Evolutionary conservation across 2,888 invertebrate genomes (phyloP), one percentile per base, ranked within the genome.

Genomic region (Pollenia labialis): DNA sequence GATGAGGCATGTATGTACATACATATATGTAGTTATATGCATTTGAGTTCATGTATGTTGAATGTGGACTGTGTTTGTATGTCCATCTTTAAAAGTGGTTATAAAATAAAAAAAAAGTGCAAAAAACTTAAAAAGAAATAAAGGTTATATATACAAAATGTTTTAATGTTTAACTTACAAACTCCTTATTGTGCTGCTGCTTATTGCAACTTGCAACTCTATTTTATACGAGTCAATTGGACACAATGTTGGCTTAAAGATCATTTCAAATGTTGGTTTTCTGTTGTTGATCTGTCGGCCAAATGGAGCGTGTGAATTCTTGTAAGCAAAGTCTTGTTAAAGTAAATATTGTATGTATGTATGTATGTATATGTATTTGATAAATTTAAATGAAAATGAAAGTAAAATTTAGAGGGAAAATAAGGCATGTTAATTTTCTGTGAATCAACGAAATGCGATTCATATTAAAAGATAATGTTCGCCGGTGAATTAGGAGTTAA

Each of bases 131-230:
- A 18, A 69, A 84, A 79, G 75, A 80, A 40, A 77, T 77, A 79
- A 82, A 81, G 62, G 79, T 79, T 85, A 85, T 85, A 82, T 82
- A 85, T 85, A 85, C 85, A 69, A 85, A 85, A 85, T 82, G 74
- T 77, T 85, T 32, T 81, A 81, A 77, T 74, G 52, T 69, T 76
- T 71, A 69, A 62, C 62, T 54, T 3, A 46, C 44, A 50, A 69
- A 18, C 68, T 62, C 54, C 60, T 76, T 76, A 69, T 69, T 76
- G 54, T 82, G 18, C 56, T 79, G 69, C 48, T 74, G 58, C 4
- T 10, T 71, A 62, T 32, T 69, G 48, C 50, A 79, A 60, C 50
- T 68, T 60, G 23, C 50, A 58, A 46, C 46, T 68, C 12, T 56
- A 40, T 77, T 68, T 48, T 40, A 46, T 66, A 75, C 54, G 9